A percentile compares a stretch with the other conserved stretches of the same genome.
phyloP scores from a whole-genome alignment of 1,140 invertebrate genomes.

The Drosophila obscura region DNA sequence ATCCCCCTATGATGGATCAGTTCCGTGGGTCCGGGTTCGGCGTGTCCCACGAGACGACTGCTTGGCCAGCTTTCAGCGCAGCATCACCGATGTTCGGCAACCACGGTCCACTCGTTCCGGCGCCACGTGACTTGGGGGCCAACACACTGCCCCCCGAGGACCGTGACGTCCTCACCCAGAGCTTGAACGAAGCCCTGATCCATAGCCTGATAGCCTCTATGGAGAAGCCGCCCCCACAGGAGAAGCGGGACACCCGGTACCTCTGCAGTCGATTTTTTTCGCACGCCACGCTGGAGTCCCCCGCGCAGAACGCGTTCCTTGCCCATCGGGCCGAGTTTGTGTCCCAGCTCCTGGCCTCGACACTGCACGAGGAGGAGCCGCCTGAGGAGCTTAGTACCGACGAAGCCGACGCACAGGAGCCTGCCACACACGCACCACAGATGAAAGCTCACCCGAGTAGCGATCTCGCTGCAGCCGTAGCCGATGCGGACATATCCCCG shows the following conservation, averaged over 20 bases:
- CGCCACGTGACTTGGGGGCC: constrained; percentile 16
- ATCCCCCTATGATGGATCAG: too few species aligned
- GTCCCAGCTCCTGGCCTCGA: constrained; percentile 55
- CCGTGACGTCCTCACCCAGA: background rate
- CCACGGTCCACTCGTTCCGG: too few species aligned
- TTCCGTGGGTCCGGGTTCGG: too few species aligned
- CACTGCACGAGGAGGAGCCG: constrained; percentile 58
- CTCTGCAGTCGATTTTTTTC: constrained; percentile 57
- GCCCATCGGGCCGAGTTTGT: constrained; percentile 62
- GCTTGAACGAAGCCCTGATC: too few species aligned
- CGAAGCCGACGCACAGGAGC: background rate
- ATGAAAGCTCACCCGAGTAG: constrained; percentile 7
- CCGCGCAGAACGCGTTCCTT: constrained; percentile 40
- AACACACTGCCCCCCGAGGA: constrained; percentile 24
- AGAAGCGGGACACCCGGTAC: constrained; percentile 42
- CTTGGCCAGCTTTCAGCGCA: too few species aligned
- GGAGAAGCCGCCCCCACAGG: constrained; percentile 9
- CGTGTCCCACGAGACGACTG: too few species aligned
- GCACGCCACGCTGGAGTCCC: background rate
- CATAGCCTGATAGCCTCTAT: background rate
- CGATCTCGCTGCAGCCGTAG: constrained; percentile 56
- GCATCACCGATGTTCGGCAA: too few species aligned
- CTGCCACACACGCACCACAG: constrained; percentile 4
- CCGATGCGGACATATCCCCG: constrained; percentile 47
- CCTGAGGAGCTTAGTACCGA: background rate